Evolutionary conservation across 1,140 invertebrate species (phyloP).

Genomic region (Papilio machaon): DNA sequence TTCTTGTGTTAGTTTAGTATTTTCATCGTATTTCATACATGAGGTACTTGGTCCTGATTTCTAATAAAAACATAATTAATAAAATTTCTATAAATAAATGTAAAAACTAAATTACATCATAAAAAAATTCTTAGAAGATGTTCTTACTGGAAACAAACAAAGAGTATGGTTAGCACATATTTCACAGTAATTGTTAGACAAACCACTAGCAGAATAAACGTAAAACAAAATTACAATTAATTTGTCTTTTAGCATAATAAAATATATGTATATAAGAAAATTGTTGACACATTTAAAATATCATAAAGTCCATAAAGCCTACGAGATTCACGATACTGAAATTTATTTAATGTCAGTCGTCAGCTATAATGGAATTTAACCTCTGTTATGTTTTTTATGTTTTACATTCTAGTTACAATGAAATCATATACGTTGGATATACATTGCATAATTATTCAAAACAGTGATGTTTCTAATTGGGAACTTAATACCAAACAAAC

Average conservation of each 20-base stretch:
- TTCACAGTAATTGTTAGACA: conserved; percentile 57
- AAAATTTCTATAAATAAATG: conserved; percentile 11
- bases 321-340: conserved; percentile 39
- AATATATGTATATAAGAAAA: conserved; percentile 53
- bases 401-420: conserved; percentile 55
- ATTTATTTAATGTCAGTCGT: conserved; percentile 35
- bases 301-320: conserved; percentile 43
- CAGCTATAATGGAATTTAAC: conserved; percentile 53
- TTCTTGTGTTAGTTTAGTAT: conserved; percentile 48
- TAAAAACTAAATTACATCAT: neutral
- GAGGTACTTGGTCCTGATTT: conserved; percentile 50
- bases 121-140: neutral
- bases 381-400: conserved; percentile 71
- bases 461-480: neutral
- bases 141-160: conserved; percentile 56
- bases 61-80: conserved; percentile 48
- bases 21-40: conserved; percentile 61
- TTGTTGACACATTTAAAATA: conserved; percentile 28
- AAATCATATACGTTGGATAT: neutral
- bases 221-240: conserved; percentile 56
- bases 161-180: conserved; percentile 65
- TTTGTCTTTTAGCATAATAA: conserved; percentile 66
- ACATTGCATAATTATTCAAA: neutral
- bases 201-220: conserved; percentile 34
- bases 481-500: neutral